These are phyloP conservation scores for Zosterops borbonicus DNA, from an alignment of 2,113 vertebrate genomes.

Conservation along the genomic window DNA sequence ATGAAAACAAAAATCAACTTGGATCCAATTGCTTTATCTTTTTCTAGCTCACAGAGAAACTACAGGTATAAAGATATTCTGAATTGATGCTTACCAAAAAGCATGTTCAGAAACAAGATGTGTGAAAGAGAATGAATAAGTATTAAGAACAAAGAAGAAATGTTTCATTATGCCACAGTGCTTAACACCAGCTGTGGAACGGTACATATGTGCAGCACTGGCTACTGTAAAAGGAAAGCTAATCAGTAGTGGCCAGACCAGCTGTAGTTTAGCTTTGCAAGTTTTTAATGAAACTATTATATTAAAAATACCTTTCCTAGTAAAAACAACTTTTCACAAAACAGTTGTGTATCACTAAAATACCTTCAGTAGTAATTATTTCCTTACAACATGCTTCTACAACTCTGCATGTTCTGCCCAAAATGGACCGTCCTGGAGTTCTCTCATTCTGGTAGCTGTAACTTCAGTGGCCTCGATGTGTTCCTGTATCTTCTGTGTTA, in stretches of 20 bases:
- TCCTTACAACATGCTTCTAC: background rate
- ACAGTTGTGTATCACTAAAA: background rate
- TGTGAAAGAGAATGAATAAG: background rate
- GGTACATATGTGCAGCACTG: background rate
- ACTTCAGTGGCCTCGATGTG: rapidly evolving
- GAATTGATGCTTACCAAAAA: background rate
- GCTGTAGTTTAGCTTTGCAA: background rate
- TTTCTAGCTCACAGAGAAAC: background rate
- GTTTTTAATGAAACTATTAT: background rate
- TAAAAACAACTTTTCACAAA: background rate
- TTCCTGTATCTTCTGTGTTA: background rate
- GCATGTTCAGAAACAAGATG: background rate
- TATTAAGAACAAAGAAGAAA: background rate
- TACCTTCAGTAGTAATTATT: background rate
- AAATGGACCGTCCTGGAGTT: background rate
- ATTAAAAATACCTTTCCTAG: background rate
- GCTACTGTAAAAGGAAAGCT: background rate
- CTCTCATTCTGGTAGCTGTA: background rate
- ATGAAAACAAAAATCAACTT: background rate
- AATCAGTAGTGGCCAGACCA: background rate
- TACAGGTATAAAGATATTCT: background rate
- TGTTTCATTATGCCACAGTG: background rate
- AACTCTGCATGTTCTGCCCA: background rate
- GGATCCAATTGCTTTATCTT: background rate
- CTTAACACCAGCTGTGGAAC: background rate